Evolutionary conservation across 2,797 vertebrate species (phyloP), one percentile per base, ranked within the genome.

Genomic region (Esox lucius): DNA sequence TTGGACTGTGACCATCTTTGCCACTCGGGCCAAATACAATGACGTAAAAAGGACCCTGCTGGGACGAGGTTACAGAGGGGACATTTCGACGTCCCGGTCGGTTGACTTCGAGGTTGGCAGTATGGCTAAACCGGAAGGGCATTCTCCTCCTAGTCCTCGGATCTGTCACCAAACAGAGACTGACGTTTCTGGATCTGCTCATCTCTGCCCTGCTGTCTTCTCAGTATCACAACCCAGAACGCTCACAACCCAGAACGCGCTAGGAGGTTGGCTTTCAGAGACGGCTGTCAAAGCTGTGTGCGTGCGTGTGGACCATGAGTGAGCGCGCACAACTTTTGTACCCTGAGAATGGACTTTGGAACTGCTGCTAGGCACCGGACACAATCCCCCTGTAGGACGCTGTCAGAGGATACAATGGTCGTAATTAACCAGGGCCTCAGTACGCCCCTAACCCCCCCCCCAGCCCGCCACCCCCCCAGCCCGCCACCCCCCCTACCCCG

Each of bases 391-490:
- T 31, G 75, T 80, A 78, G 72, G 31, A 39, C 49, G 59, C 68
- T 78, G 72, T 73, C 78, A 75, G 39, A 72, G 71, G 74, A 80
- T 71, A 85, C 84, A 87, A 73, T 83, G 75, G 78, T 75, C 62
- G 83, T 85, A 87, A 93, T 91, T 89, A 90, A 90, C 88, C 82
- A 86, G 76, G 84, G 74, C 31, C 16, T 53, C 17, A n/a, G 33
- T 24, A 31, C 12, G 28, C 3, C 28, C n/a, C n/a, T n/a, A 6
- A 4, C 26, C 61, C 19, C 17, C 42, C 28, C 28, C 28, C 28
- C 3, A 31, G 28, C 28, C 28, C 28, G 28, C 12, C 61, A 4
- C 70, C n/a, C 28, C 28, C 28, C 28, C 3, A 31, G 28, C 28
- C 28, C 28, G 28, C 12, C 61, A 4, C 70, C n/a, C 35, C 35